A percentile compares a stretch with the other conserved stretches of the same genome.
phyloP scores from a whole-genome alignment of 2,888 invertebrate genomes.

The Ctenicera cuprea region DNA sequence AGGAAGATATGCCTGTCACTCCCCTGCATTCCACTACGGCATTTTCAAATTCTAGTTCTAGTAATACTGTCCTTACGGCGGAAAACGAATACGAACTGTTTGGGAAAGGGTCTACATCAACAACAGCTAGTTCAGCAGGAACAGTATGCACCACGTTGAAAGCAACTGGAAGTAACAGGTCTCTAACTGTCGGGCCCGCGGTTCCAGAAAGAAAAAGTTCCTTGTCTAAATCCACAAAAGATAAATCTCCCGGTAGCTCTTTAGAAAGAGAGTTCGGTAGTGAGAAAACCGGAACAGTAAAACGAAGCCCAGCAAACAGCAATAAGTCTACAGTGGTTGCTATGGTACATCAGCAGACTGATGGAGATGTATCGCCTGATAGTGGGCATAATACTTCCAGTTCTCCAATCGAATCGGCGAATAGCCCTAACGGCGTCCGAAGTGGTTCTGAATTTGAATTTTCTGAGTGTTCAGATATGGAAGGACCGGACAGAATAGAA shows the following conservation, averaged over 20 bases:
- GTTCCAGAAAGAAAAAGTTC: slow-evolving; percentile 91
- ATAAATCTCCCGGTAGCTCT: slow-evolving; percentile 73
- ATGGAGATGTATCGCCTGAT: slow-evolving; percentile 85
- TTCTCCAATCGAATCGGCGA: slow-evolving; percentile 85
- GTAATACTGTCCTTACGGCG: slow-evolving; percentile 82
- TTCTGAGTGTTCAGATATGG: slow-evolving; percentile 90
- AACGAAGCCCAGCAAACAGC: slow-evolving; percentile 68
- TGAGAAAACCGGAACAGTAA: slow-evolving; percentile 71
- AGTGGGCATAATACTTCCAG: slow-evolving; percentile 89
- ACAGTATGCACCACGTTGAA: slow-evolving; percentile 90
- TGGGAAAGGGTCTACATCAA: slow-evolving; percentile 93
- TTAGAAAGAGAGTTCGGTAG: slow-evolving; percentile 67
- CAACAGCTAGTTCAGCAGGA: slow-evolving; percentile 92
- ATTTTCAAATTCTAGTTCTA: slow-evolving; percentile 81
- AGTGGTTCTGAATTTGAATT: slow-evolving; percentile 87
- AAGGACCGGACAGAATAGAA: slow-evolving; percentile 91
- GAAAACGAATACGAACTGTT: slow-evolving; percentile 94
- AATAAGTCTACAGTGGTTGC: slow-evolving; percentile 78
- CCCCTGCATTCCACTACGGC: slow-evolving; percentile 84
- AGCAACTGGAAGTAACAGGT: slow-evolving; percentile 80
- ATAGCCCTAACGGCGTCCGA: slow-evolving; percentile 81
- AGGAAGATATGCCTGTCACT: slow-evolving; percentile 83
- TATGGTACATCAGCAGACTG: slow-evolving; percentile 76
- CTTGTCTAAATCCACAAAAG: slow-evolving; percentile 75
- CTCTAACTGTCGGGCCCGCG: slow-evolving; percentile 81